These are phyloP conservation scores for Osmoderma eremita DNA, from an alignment of 2,888 invertebrate genomes.

Conservation along the genomic window DNA sequence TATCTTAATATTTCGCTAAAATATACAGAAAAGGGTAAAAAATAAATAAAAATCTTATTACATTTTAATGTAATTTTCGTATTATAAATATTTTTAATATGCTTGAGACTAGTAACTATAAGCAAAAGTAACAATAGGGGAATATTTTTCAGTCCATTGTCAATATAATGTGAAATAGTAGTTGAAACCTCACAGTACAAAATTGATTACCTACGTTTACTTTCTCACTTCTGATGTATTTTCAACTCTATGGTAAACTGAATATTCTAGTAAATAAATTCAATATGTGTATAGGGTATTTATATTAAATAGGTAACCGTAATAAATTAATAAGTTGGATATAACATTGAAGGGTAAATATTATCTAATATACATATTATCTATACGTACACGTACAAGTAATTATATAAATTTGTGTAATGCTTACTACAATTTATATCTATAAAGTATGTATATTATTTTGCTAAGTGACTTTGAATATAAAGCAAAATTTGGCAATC, in stretches of 20 bases:
- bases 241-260: constrained; percentile 24
- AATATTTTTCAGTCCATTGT: constrained; percentile 37
- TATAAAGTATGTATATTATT: constrained; percentile 6
- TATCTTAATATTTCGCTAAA: constrained; percentile 10
- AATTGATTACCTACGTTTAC: constrained; percentile 46
- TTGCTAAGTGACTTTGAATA: constrained; percentile 14
- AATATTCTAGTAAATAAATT: constrained; percentile 24
- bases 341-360: constrained; percentile 22
- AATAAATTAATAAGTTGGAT: constrained; percentile 17
- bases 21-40: constrained; percentile 13
- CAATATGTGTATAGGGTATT: constrained; percentile 23
- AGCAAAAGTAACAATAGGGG: constrained; percentile 31
- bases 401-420: background rate
- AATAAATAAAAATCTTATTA: constrained; percentile 9
- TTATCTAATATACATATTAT: constrained; percentile 4
- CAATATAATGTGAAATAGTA: constrained; percentile 39
- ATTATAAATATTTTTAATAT: constrained; percentile 33
- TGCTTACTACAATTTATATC: background rate
- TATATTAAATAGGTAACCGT: constrained; percentile 17
- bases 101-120: constrained; percentile 23
- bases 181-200: constrained; percentile 50
- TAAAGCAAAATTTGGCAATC: too few species aligned
- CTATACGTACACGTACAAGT: constrained; percentile 15
- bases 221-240: constrained; percentile 34
- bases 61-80: constrained; percentile 27